Conservation (phyloP, 1,140 invertebrate genomes). For the Tetramorium parvispinum region DNA sequence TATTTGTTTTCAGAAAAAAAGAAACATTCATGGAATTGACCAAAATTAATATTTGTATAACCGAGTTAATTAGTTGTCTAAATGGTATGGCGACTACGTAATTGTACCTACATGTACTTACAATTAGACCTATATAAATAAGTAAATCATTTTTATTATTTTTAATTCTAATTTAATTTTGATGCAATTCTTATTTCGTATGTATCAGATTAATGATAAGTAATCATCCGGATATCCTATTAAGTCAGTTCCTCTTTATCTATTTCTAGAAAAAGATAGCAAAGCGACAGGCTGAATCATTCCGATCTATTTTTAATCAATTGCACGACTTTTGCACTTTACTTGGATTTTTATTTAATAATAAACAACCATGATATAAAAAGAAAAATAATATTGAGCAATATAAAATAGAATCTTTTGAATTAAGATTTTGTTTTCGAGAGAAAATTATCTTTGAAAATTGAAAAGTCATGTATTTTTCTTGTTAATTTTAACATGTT, state of each 20-base stretch:
- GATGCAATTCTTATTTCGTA: neutral
- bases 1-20: neutral
- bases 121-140: neutral
- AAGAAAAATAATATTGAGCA: neutral
- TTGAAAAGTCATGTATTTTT: neutral
- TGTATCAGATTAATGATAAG: neutral
- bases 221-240: neutral
- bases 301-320: conserved; percentile 12
- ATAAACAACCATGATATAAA: neutral
- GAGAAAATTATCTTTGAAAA: neutral
- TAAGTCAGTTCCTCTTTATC: neutral
- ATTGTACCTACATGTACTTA: neutral
- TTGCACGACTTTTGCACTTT: neutral
- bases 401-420: neutral
- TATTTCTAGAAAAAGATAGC: conserved; percentile 32
- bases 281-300: neutral
- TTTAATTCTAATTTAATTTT: neutral
- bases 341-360: neutral
- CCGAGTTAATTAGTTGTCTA: too few species aligned
- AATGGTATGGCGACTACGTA: too few species aligned
- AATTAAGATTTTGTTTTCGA: neutral
- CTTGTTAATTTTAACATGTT: neutral
- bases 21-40: neutral
- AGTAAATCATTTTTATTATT: neutral
- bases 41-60: neutral